Base-by-base conservation (phyloP, 2,113 vertebrate species). In the Oreamnos americanus region DNA sequence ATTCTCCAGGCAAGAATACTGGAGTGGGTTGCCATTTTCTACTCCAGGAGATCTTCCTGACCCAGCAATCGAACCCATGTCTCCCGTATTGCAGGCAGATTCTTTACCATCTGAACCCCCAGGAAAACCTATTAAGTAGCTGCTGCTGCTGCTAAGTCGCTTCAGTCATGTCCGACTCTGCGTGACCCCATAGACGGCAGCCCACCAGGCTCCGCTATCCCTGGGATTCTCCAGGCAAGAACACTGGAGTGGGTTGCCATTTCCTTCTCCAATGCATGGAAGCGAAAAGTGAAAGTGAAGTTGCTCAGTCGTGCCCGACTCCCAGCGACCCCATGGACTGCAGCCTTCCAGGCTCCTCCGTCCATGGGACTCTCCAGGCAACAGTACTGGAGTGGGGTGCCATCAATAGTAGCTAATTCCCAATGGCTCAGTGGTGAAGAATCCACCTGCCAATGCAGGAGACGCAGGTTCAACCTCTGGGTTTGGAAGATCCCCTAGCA, bases 171-270 rank as follows among this genome's bases (percentile, higher is more conserved):
- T 23, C 53, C 8, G 8, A 57, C 55, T 57, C 55, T 23, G 55
- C 3, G 0, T 0, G 0, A 57, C 55, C 55, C 21, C 55, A 55
- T 9, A 21, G 55, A 55, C 0, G 0, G 21, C 55, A 55, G 55
- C 21, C 55, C 21, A 57, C 8, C 8, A 57, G 21, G 55, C 21
- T 57, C 55, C 8, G 0, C 55, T 8, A 1, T 57, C 55, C 55
- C 55, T 57, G 21, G 55, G 21, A 57, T 57, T 23, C 55, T 57
- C 21, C 55, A 23, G 8, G 55, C 55, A 57, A 57, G 55, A 57
- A 57, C 55, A 57, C 8, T 57, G 55, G 55, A 57, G 55, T 57
- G 55, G 8, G 21, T 23, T 55, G 21, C 55, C 55, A 55, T 23
- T 55, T 55, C 55, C 53, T 55, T 55, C 53, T 55, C 53, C 21